A percentile compares a stretch with the other conserved stretches of the same genome.
phyloP scores from a whole-genome alignment of 1,140 invertebrate species.

The Drosophila tani region DNA sequence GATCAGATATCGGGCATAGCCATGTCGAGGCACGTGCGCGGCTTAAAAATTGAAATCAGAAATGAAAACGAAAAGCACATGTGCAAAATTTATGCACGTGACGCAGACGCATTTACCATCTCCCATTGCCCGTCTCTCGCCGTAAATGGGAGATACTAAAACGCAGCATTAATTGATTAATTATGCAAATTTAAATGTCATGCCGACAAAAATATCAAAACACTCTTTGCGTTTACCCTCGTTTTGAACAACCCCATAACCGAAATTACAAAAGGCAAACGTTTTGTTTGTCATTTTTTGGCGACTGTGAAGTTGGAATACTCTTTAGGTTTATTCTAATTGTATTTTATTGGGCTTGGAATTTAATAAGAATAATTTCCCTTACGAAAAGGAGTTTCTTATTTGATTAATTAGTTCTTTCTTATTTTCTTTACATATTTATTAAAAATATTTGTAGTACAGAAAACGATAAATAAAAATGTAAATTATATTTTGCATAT shows the following conservation, averaged over 20 bases:
- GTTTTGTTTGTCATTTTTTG: not conserved
- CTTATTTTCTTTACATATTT: not conserved
- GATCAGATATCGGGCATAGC: slow-evolving; percentile 57
- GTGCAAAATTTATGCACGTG: slow-evolving; percentile 74
- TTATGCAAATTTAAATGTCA: slow-evolving; percentile 72
- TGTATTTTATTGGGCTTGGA: not conserved
- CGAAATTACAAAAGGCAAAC: slow-evolving; percentile 22
- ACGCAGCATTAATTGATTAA: slow-evolving; percentile 77
- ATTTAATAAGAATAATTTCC: not conserved
- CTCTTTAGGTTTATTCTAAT: not conserved
- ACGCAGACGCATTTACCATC: slow-evolving; percentile 20
- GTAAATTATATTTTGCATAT: not conserved
- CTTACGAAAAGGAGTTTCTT: not conserved
- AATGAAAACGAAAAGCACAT: slow-evolving; percentile 61
- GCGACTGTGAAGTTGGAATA: not conserved
- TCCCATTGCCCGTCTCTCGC: not conserved
- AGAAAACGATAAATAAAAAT: not conserved
- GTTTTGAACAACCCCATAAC: slow-evolving; percentile 3
- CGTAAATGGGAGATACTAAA: slow-evolving; percentile 33
- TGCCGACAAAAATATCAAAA: slow-evolving; percentile 46
- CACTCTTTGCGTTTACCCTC: not conserved
- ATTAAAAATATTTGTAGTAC: not conserved
- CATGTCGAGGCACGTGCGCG: slow-evolving; percentile 67
- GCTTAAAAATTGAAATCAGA: slow-evolving; percentile 71
- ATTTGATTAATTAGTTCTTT: not conserved